These are phyloP conservation scores for Pantelozetes paolii DNA, from an alignment of 2,888 invertebrate species.

Conservation along the genomic window DNA sequence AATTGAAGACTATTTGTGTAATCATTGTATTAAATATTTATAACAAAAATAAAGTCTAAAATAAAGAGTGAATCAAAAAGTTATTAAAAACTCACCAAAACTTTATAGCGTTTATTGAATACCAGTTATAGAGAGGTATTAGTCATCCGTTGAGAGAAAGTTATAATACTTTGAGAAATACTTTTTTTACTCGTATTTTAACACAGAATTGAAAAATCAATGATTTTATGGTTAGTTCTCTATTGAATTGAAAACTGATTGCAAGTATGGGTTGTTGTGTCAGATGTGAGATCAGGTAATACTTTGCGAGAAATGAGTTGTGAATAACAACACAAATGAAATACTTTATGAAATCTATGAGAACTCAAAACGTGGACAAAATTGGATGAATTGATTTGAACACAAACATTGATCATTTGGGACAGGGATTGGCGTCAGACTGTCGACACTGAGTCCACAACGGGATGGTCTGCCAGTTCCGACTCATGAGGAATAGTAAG, in stretches of 20 bases:
- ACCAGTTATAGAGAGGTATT: background rate
- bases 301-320: background rate
- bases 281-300: constrained; percentile 28
- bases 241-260: too few species aligned
- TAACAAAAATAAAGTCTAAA: background rate
- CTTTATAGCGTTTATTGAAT: background rate
- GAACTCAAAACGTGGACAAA: constrained; percentile 26
- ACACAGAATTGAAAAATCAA: too few species aligned
- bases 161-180: background rate
- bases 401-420: constrained; percentile 11
- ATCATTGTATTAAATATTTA: constrained; percentile 1
- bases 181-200: background rate
- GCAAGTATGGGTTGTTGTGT: constrained; percentile 7
- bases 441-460: constrained; percentile 8
- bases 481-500: constrained; percentile 25
- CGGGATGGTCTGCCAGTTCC: constrained; percentile 1
- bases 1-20: background rate
- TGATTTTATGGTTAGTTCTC: too few species aligned
- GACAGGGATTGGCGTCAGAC: constrained; percentile 5
- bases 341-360: constrained; percentile 3
- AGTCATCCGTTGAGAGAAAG: background rate
- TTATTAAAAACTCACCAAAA: background rate
- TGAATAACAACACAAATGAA: background rate
- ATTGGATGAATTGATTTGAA: background rate
- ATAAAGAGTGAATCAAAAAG: too few species aligned